Conservation (phyloP, 1,140 invertebrate species). For the Drosophila lacertosa region DNA sequence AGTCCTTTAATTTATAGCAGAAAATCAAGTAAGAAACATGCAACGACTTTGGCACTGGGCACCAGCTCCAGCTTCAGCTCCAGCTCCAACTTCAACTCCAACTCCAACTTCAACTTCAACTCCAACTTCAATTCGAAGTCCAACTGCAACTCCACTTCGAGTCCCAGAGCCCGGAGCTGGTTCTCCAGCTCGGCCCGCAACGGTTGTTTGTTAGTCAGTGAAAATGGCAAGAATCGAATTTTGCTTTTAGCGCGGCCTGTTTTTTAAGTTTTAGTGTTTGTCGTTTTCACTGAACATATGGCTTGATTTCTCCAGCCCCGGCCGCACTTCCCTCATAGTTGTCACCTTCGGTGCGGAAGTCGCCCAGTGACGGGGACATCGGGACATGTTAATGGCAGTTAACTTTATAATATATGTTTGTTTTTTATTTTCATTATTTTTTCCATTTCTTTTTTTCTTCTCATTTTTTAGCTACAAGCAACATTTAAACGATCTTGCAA, state of each 20-base stretch:
- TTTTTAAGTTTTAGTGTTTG: slow-evolving; percentile 73
- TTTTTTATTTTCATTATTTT: not conserved
- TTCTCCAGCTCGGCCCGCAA: slow-evolving; percentile 53
- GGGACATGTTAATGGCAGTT: slow-evolving; percentile 75
- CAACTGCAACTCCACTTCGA: slow-evolving; percentile 8
- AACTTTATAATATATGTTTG: slow-evolving; percentile 73
- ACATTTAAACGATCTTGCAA: slow-evolving; percentile 32
- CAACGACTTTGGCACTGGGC: slow-evolving; percentile 63
- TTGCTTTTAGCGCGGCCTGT: slow-evolving; percentile 80
- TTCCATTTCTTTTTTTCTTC: no score
- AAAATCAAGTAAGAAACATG: slow-evolving; percentile 82
- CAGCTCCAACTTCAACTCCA: slow-evolving; percentile 42
- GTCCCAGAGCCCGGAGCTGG: slow-evolving; percentile 25
- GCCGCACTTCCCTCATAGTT: slow-evolving; percentile 47
- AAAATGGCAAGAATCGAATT: slow-evolving; percentile 80
- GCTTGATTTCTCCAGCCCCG: slow-evolving; percentile 48
- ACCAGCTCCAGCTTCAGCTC: slow-evolving; percentile 27
- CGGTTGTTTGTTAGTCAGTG: slow-evolving; percentile 76
- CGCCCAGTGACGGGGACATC: slow-evolving; percentile 53
- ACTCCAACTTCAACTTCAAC: no score
- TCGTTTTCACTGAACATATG: slow-evolving; percentile 75
- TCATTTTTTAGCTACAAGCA: not conserved
- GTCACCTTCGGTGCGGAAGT: slow-evolving; percentile 74
- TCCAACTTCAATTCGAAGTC: no score
- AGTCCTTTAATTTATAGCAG: slow-evolving; percentile 83